Evolutionary conservation across 2,797 vertebrate species (phyloP).

Genomic region (Semotilus atromaculatus): DNA sequence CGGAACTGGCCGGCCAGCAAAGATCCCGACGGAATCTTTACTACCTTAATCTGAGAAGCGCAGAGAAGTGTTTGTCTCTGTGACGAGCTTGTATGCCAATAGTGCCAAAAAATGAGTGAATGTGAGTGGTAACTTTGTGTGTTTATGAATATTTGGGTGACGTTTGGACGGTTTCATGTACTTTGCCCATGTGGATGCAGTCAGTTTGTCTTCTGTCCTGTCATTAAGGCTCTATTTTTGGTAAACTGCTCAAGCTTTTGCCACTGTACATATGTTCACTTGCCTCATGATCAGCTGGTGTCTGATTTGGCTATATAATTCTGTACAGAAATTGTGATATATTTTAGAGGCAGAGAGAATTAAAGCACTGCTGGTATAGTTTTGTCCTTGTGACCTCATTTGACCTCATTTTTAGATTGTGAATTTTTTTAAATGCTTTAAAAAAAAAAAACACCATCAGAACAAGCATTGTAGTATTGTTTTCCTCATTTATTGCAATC

Average conservation of each 20-base stretch:
- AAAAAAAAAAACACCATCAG: background rate
- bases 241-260: conserved; percentile 48
- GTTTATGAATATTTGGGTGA: conserved; percentile 41
- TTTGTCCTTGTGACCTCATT: conserved; percentile 25
- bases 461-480: background rate
- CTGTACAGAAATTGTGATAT: conserved; percentile 80
- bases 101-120: conserved; percentile 62
- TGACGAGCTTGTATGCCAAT: conserved; percentile 57
- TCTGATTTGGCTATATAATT: conserved; percentile 64
- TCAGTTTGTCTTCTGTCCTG: conserved; percentile 36
- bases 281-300: conserved; percentile 62
- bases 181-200: conserved; percentile 33
- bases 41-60: conserved; percentile 52
- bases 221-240: conserved; percentile 51
- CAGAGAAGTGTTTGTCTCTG: conserved; percentile 12
- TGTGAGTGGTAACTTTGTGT: conserved; percentile 20
- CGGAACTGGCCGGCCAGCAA: conserved; percentile 22
- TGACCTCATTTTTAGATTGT: background rate
- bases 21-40: conserved; percentile 41
- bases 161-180: conserved; percentile 37
- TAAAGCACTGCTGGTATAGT: conserved; percentile 65
- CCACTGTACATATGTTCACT: conserved; percentile 54
- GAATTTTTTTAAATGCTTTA: background rate
- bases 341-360: conserved; percentile 74
- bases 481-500: conserved; percentile 31